phyloP scores from a whole-genome alignment of 2,888 invertebrate species.

The Drosophila ezoana region DNA sequence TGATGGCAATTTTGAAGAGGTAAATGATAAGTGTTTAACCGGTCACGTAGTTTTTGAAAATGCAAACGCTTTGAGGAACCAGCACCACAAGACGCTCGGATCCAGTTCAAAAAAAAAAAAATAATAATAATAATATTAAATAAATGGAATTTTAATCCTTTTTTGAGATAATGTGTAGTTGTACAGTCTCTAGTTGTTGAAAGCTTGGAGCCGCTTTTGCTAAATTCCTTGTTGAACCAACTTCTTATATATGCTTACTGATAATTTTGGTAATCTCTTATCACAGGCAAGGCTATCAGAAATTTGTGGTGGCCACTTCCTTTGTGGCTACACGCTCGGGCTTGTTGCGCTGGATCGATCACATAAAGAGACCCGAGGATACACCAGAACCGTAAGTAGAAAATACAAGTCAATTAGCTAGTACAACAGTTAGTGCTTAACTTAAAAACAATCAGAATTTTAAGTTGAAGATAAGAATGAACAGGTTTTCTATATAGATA shows the following conservation, averaged over 20 bases:
- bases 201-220: slow-evolving; percentile 12
- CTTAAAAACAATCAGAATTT: no score
- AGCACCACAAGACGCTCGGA: slow-evolving; percentile 46
- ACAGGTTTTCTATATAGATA: no score
- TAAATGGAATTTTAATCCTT: background rate
- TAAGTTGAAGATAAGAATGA: no score
- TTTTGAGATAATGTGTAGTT: background rate
- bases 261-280: slow-evolving; percentile 26
- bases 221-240: slow-evolving; percentile 2
- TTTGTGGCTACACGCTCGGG: slow-evolving; percentile 97
- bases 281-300: slow-evolving; percentile 93
- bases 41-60: slow-evolving; percentile 57
- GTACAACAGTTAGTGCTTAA: no score
- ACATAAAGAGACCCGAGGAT: slow-evolving; percentile 86
- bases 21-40: slow-evolving; percentile 86
- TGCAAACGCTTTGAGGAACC: slow-evolving; percentile 39
- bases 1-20: slow-evolving; percentile 97
- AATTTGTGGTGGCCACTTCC: slow-evolving; percentile 93
- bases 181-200: slow-evolving; percentile 15
- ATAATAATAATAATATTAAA: background rate
- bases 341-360: slow-evolving; percentile 94
- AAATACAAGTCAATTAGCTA: background rate
- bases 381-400: slow-evolving; percentile 89
- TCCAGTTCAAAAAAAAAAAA: slow-evolving; percentile 13
- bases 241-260: slow-evolving; percentile 11